These are phyloP conservation scores for Epinotia ramella DNA, from an alignment of 2,888 invertebrate genomes.

Conservation along the genomic window DNA sequence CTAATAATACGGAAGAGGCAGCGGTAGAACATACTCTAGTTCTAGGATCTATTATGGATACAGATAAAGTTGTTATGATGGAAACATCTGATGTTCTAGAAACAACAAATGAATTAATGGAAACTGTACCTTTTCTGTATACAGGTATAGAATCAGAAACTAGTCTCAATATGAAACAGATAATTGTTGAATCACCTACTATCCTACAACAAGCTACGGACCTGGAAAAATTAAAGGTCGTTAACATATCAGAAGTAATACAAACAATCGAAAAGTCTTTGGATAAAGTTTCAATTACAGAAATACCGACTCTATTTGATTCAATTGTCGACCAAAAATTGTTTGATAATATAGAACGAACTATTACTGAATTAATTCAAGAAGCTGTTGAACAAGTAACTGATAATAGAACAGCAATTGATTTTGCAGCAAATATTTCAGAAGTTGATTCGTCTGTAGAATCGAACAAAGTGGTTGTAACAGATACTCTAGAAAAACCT, in stretches of 20 bases:
- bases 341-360: neutral
- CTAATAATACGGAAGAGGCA: neutral
- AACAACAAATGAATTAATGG: neutral
- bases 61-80: neutral
- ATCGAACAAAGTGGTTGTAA: neutral
- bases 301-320: neutral
- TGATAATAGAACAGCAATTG: neutral
- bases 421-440: neutral
- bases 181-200: neutral
- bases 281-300: neutral
- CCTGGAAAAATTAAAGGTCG: neutral
- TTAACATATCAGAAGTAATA: neutral
- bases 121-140: neutral
- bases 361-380: neutral
- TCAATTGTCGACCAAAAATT: neutral
- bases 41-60: neutral
- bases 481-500: neutral
- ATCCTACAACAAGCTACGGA: neutral
- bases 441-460: neutral
- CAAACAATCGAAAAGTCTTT: neutral
- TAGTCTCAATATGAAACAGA: neutral
- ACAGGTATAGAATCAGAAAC: neutral
- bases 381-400: neutral
- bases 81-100: slow-evolving; percentile 5
- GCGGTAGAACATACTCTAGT: neutral